phyloP scores from a whole-genome alignment of 2,113 vertebrate species.

The Mohoua ochrocephala region DNA sequence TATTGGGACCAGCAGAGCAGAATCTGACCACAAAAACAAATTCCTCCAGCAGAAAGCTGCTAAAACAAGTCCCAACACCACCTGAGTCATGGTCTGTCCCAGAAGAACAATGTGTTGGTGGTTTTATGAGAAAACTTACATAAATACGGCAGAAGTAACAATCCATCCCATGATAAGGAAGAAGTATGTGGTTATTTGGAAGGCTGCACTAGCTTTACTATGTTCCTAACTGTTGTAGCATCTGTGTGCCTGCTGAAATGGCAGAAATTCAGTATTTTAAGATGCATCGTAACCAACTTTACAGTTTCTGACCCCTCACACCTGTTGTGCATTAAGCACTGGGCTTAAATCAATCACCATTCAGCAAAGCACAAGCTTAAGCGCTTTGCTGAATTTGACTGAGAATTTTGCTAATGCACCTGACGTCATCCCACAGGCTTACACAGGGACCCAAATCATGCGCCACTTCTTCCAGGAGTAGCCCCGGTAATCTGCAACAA shows the following conservation, averaged over 20 bases:
- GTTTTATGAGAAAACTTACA: background rate
- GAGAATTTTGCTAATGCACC: constrained; percentile 10
- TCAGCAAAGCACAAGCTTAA: constrained; percentile 21
- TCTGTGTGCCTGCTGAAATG: background rate
- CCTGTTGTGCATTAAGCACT: background rate
- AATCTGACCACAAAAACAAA: background rate
- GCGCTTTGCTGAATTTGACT: background rate
- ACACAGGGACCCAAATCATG: constrained; percentile 11
- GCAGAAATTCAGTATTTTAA: constrained; percentile 20
- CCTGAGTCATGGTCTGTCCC: background rate
- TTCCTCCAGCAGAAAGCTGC: background rate
- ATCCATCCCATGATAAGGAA: background rate
- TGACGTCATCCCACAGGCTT: background rate
- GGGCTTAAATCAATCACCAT: background rate
- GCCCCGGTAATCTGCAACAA: background rate
- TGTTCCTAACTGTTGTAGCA: background rate
- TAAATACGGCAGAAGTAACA: background rate
- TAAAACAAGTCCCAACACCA: background rate
- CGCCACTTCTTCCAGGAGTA: background rate
- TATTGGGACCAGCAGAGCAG: background rate
- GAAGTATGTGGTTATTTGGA: background rate
- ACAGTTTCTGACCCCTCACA: background rate
- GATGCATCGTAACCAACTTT: background rate
- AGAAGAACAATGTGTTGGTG: background rate
- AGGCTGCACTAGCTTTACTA: background rate